phyloP scores from a whole-genome alignment of 2,797 vertebrate species.

The Erithacus rubecula region DNA sequence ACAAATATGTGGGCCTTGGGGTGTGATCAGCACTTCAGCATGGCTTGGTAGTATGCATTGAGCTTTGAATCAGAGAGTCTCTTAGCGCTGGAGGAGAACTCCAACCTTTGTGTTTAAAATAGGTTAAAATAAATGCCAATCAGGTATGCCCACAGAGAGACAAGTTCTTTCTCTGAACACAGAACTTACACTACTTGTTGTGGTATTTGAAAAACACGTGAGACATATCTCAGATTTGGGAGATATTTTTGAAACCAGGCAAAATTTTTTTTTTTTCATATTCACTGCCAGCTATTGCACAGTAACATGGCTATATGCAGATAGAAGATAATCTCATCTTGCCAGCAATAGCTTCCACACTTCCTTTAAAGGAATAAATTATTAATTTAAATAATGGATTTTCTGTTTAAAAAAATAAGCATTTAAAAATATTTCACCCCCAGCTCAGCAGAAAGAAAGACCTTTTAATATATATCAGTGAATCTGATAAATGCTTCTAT shows the following conservation, averaged over 20 bases:
- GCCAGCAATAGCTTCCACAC: conserved; percentile 59
- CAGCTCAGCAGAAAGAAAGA: conserved; percentile 9
- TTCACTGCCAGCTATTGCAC: conserved; percentile 62
- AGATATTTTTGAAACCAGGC: conserved; percentile 62
- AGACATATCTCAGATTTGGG: conserved; percentile 64
- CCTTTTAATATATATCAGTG: not conserved
- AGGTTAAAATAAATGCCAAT: not conserved
- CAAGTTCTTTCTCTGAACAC: conserved; percentile 12
- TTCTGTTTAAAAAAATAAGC: conserved; percentile 52
- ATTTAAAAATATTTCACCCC: conserved; percentile 50
- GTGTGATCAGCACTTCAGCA: not conserved
- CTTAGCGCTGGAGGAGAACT: not conserved
- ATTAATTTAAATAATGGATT: conserved; percentile 72
- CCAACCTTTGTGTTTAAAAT: not conserved
- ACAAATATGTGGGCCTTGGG: not conserved
- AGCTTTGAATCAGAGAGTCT: not conserved
- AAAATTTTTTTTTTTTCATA: conserved; percentile 62
- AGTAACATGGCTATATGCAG: conserved; percentile 67
- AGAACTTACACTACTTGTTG: conserved; percentile 39
- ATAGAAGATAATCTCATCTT: conserved; percentile 72
- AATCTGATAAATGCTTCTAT: not conserved
- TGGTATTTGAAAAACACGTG: conserved; percentile 64
- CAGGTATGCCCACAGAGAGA: not conserved
- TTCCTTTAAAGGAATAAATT: conserved; percentile 71
- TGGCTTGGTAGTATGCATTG: not conserved